These are phyloP conservation scores for Dichetophora obliterata DNA, from an alignment of 2,888 invertebrate genomes.

Conservation along the genomic window DNA sequence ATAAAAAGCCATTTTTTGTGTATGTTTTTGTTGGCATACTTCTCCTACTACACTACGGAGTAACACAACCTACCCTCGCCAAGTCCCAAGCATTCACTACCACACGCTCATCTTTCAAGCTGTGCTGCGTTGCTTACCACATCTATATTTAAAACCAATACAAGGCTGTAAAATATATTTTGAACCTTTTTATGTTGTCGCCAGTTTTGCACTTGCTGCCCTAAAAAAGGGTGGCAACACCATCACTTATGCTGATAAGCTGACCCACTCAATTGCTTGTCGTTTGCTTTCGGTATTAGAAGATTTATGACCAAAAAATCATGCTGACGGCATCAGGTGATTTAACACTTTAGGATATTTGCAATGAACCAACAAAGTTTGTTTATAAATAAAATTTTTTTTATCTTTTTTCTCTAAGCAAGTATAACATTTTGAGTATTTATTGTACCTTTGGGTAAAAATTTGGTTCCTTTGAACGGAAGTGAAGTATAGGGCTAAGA, in stretches of 20 bases:
- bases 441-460: no score
- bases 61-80: no score
- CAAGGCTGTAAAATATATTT: slow-evolving; percentile 30
- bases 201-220: not conserved
- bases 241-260: slow-evolving; percentile 27
- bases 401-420: slow-evolving; percentile 24
- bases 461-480: no score
- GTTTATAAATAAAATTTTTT: slow-evolving; percentile 55
- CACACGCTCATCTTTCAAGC: not conserved
- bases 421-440: not conserved
- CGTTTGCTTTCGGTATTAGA: slow-evolving; percentile 36
- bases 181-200: not conserved
- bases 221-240: not conserved
- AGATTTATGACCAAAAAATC: slow-evolving; percentile 66
- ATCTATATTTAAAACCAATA: slow-evolving; percentile 26
- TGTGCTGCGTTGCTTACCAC: not conserved
- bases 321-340: slow-evolving; percentile 69
- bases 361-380: slow-evolving; percentile 56
- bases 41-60: not conserved
- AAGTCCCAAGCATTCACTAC: not conserved
- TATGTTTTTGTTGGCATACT: not conserved
- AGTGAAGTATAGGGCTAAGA: no score
- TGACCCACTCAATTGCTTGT: slow-evolving; percentile 36
- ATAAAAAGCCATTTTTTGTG: slow-evolving; percentile 8
- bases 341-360: slow-evolving; percentile 68